Conservation (phyloP, 1,140 invertebrate genomes). For the Cataglyphis hispanica region DNA sequence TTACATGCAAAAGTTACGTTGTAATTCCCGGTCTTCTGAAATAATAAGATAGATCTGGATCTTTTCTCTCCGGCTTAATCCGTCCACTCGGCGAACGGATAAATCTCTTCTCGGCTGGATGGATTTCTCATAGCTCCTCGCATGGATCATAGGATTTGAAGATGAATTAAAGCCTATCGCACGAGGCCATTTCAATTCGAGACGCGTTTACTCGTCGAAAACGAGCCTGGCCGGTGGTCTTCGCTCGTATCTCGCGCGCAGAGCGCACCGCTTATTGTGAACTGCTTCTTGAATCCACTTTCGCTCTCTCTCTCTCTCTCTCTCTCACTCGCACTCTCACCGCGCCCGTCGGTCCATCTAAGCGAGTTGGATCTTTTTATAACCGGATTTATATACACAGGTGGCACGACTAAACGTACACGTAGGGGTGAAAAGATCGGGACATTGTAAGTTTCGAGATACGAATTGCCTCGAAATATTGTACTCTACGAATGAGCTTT, state of each 20-base stretch:
- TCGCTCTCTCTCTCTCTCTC: constrained; percentile 46
- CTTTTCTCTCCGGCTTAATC: constrained; percentile 12
- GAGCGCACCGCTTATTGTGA: constrained; percentile 82
- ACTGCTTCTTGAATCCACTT: constrained; percentile 66
- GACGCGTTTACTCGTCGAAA: constrained; percentile 78
- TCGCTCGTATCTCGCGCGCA: constrained; percentile 76
- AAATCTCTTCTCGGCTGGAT: constrained; percentile 46
- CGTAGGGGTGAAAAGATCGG: constrained; percentile 51
- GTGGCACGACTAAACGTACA: constrained; percentile 79
- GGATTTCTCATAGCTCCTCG: constrained; percentile 70
- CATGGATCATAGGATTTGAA: constrained; percentile 84
- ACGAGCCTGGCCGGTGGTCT: constrained; percentile 79
- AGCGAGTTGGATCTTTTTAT: constrained; percentile 78
- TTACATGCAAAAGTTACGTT: not conserved
- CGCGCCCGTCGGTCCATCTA: constrained; percentile 64
- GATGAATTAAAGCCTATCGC: constrained; percentile 83
- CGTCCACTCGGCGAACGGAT: constrained; percentile 9
- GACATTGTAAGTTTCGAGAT: constrained; percentile 73
- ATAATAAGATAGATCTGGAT: constrained; percentile 48
- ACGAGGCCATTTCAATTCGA: constrained; percentile 81
- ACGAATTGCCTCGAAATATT: constrained; percentile 75
- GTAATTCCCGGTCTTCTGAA: constrained; percentile 30
- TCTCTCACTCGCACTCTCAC: constrained; percentile 42
- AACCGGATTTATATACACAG: constrained; percentile 81
- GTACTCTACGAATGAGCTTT: constrained; percentile 68